Evolutionary conservation across 2,113 vertebrate genomes (phyloP).

Genomic region (Dromaius novaehollandiae): DNA sequence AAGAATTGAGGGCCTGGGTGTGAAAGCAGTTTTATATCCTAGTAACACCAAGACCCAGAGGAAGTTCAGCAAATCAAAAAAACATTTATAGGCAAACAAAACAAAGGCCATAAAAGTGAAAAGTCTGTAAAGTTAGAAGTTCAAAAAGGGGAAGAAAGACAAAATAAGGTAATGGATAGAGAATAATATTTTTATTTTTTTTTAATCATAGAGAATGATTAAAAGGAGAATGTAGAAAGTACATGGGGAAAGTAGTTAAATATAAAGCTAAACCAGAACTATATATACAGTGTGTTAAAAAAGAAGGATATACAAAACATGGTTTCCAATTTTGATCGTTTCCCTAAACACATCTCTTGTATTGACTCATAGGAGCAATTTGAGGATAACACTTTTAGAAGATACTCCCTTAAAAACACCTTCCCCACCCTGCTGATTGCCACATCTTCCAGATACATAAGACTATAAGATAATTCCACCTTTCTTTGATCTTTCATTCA

Average conservation of each 20-base stretch:
- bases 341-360: not conserved
- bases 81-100: not conserved
- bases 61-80: not conserved
- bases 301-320: not conserved
- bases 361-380: not conserved
- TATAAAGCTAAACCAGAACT: not conserved
- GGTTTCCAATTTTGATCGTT: not conserved
- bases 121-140: not conserved
- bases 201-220: not conserved
- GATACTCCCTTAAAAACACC: not conserved
- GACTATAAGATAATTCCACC: not conserved
- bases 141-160: not conserved
- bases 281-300: not conserved
- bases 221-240: not conserved
- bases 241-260: not conserved
- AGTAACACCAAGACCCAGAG: not conserved
- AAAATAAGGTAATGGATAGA: not conserved
- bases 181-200: no score
- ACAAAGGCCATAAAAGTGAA: not conserved
- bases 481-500: not conserved
- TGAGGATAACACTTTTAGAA: not conserved
- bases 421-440: not conserved
- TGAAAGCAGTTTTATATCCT: not conserved
- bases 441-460: not conserved
- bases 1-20: not conserved